These are phyloP conservation scores for Invenusta paracnida DNA, from an alignment of 2,888 invertebrate genomes.

Conservation along the genomic window DNA sequence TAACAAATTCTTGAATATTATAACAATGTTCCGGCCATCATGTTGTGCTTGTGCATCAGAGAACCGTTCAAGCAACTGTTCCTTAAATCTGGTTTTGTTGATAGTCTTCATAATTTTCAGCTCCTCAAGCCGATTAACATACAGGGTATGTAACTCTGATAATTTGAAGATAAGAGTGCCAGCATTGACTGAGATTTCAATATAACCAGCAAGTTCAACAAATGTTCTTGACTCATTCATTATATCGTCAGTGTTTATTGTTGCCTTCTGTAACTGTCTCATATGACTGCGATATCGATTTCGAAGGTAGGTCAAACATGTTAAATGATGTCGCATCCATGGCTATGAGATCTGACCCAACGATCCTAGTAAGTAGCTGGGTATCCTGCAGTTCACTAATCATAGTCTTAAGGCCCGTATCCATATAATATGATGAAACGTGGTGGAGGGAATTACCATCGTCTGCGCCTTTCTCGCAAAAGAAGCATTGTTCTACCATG, in stretches of 20 bases:
- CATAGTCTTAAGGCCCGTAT: neutral
- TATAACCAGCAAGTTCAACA: conserved; percentile 31
- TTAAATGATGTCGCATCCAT: conserved; percentile 35
- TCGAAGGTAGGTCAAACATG: conserved; percentile 36
- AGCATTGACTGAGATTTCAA: conserved; percentile 31
- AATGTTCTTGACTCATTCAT: conserved; percentile 12
- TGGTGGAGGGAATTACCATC: conserved; percentile 21
- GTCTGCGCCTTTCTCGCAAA: conserved; percentile 13
- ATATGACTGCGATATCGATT: conserved; percentile 31
- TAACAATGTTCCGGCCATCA: conserved; percentile 36
- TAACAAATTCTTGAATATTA: conserved; percentile 39
- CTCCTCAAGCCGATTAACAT: conserved; percentile 30
- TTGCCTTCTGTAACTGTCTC: conserved; percentile 14
- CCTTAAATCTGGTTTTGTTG: conserved; percentile 33
- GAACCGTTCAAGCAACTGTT: conserved; percentile 24
- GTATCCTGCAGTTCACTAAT: neutral
- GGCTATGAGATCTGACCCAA: conserved; percentile 30
- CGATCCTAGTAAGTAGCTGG: neutral
- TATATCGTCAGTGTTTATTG: conserved; percentile 30
- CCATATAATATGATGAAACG: conserved; percentile 11
- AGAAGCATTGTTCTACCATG: conserved; percentile 36
- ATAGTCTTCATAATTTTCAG: neutral
- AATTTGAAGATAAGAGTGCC: conserved; percentile 34
- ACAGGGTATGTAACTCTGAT: conserved; percentile 33
- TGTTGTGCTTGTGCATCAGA: conserved; percentile 26